Percentiles rank a stretch among this genome's conserved stretches.
phyloP scores from a whole-genome alignment of 2,888 invertebrate genomes.

The Callimorpha dominula region DNA sequence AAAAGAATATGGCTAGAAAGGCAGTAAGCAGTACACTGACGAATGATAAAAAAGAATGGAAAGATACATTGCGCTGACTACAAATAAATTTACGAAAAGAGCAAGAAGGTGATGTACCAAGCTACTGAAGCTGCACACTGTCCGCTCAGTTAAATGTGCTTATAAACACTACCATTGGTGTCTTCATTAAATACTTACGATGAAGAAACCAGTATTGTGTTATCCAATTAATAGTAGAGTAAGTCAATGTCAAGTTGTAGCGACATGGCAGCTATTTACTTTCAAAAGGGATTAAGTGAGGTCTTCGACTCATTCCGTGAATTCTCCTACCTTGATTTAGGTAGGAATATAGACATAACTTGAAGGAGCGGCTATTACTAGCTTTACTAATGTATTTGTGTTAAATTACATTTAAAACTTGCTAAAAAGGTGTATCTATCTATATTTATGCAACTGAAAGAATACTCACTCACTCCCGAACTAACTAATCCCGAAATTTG shows the following conservation, averaged over 20 bases:
- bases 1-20: no score
- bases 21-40: no score
- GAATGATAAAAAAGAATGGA: no score
- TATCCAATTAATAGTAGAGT: constrained; percentile 15
- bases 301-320: constrained; percentile 65
- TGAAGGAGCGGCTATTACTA: constrained; percentile 57
- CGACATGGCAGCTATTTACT: constrained; percentile 33
- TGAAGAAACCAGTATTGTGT: no score
- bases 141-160: no score
- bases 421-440: not conserved
- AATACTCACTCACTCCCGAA: no score
- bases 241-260: constrained; percentile 42
- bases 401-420: not conserved
- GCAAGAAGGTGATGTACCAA: no score
- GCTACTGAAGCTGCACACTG: no score
- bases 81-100: no score
- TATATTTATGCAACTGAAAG: no score
- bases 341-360: constrained; percentile 48
- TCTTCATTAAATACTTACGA: not conserved
- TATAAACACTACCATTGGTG: not conserved
- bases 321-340: constrained; percentile 67
- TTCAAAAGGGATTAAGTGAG: constrained; percentile 48
- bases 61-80: no score
- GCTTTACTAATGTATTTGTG: constrained; percentile 31
- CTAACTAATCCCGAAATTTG: no score